Evolutionary conservation across 2,113 vertebrate genomes (phyloP).

Genomic region (Sylvietta virens): DNA sequence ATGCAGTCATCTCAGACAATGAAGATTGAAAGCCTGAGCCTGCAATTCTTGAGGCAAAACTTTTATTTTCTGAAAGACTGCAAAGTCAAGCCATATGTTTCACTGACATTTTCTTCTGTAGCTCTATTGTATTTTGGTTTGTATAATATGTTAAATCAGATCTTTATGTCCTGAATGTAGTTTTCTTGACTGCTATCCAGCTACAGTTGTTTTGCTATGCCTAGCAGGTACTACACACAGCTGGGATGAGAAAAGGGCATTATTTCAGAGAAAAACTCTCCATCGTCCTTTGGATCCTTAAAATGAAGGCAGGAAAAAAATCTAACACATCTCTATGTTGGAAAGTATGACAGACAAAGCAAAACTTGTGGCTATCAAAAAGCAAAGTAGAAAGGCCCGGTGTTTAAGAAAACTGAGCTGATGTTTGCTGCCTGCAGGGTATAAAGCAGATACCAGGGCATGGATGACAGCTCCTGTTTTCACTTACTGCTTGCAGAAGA

Average conservation of each 20-base stretch:
- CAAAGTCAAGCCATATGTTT: constrained; percentile 13
- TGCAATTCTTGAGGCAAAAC: constrained; percentile 21
- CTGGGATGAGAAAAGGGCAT: not conserved
- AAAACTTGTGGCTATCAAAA: constrained; percentile 52
- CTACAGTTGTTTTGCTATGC: not conserved
- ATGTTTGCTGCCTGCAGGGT: constrained; percentile 31
- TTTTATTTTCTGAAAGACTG: constrained; percentile 2
- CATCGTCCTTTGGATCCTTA: not conserved
- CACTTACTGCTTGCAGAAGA: constrained; percentile 53
- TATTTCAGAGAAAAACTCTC: constrained; percentile 22
- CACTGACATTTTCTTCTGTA: not conserved
- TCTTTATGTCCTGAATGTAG: not conserved
- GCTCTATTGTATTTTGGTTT: not conserved
- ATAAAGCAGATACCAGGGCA: not conserved
- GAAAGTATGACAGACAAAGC: constrained; percentile 41
- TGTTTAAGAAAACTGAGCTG: constrained; percentile 34
- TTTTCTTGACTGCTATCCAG: not conserved
- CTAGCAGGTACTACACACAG: not conserved
- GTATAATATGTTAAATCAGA: not conserved
- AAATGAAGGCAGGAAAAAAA: constrained; percentile 10
- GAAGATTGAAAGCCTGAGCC: constrained; percentile 33
- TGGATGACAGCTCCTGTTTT: constrained; percentile 65
- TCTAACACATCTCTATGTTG: constrained; percentile 21
- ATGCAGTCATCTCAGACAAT: not conserved
- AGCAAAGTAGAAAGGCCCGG: constrained; percentile 2